phyloP scores from a whole-genome alignment of 2,113 vertebrate species.

The Todiramphus chloris region DNA sequence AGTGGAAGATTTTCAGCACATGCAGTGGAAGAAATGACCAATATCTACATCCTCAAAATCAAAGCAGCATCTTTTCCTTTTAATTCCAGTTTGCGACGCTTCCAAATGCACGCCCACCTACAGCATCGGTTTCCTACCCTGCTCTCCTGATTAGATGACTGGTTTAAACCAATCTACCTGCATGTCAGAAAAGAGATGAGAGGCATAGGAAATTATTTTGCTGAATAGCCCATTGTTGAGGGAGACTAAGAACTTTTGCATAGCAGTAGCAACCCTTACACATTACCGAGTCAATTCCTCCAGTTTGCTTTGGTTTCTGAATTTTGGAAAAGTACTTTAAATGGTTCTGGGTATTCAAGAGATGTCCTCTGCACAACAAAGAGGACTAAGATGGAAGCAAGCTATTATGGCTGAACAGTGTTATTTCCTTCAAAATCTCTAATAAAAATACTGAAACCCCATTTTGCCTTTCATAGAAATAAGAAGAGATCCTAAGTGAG shows the following conservation, averaged over 20 bases:
- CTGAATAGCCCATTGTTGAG: neutral
- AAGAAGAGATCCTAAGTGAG: neutral
- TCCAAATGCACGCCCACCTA: neutral
- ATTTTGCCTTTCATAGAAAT: neutral
- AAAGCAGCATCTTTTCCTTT: neutral
- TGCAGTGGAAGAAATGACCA: neutral
- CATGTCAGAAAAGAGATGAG: neutral
- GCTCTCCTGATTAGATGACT: neutral
- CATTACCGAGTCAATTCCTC: neutral
- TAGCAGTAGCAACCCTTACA: neutral
- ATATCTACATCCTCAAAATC: neutral
- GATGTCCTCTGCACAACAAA: neutral
- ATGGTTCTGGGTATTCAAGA: neutral
- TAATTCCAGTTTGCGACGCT: neutral
- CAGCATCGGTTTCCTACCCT: neutral
- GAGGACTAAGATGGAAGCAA: neutral
- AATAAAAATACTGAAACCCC: neutral
- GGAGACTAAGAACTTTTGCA: neutral
- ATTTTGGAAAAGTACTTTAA: neutral
- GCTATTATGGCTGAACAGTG: accelerated
- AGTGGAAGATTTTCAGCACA: neutral
- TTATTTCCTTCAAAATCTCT: neutral
- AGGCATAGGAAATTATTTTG: neutral
- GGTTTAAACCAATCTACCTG: neutral
- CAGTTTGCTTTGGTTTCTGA: neutral